phyloP scores from a whole-genome alignment of 2,113 vertebrate species.

The Conger conger region DNA sequence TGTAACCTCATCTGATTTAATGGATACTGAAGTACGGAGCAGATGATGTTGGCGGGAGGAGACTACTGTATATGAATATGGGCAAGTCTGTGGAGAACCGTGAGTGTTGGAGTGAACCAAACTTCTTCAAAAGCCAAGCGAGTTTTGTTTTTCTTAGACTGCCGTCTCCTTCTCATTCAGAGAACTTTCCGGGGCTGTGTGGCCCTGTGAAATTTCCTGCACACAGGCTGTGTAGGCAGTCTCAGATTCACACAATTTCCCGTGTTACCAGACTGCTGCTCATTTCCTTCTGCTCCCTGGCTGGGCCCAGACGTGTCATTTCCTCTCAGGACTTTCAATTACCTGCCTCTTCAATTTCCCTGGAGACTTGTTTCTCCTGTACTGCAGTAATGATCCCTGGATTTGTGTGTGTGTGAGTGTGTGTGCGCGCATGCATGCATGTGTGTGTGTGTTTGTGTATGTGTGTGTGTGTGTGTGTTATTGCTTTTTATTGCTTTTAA shows the following conservation, averaged over 20 bases:
- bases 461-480: conserved; percentile 10
- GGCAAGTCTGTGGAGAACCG: neutral
- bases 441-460: conserved; percentile 10
- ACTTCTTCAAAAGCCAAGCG: neutral
- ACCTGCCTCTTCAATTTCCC: conserved; percentile 41
- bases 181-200: neutral
- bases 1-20: neutral
- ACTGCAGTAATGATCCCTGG: neutral
- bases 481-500: too few relatives aligned
- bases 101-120: neutral
- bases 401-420: neutral
- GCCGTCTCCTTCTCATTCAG: neutral
- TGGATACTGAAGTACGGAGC: neutral
- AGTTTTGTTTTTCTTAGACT: neutral
- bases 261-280: conserved; percentile 52
- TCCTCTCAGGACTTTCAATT: conserved; percentile 58
- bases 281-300: conserved; percentile 58
- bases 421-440: neutral
- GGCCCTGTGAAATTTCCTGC: neutral
- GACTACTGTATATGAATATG: neutral
- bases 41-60: neutral
- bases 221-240: neutral
- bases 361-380: neutral
- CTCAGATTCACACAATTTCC: conserved; percentile 51
- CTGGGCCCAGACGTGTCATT: conserved; percentile 48